A percentile compares a stretch with the other conserved stretches of the same genome.
Evolutionary conservation across 2,888 invertebrate genomes (phyloP).

Genomic region (Drosophila demipolita): DNA sequence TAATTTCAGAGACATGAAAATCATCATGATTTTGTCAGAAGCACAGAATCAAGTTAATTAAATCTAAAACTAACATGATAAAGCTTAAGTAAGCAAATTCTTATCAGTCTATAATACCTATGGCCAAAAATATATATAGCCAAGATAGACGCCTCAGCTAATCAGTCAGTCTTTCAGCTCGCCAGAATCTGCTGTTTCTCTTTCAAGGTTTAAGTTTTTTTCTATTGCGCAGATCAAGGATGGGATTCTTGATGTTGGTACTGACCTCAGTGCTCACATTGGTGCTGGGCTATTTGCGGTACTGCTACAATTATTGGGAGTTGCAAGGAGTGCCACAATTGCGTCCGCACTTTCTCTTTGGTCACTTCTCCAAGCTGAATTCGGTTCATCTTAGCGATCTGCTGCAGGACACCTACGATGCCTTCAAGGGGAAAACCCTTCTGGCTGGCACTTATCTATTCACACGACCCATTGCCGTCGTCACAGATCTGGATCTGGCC

Average conservation of each 20-base stretch:
- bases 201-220: neutral
- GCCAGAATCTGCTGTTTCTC: neutral
- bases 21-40: neutral
- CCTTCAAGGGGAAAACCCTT: constrained; percentile 62
- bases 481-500: constrained; percentile 79
- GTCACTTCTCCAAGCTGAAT: constrained; percentile 60
- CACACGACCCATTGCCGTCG: constrained; percentile 66
- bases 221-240: constrained; percentile 11
- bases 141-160: neutral
- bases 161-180: neutral
- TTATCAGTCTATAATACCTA: no score
- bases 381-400: constrained; percentile 54
- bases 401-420: constrained; percentile 69
- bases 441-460: constrained; percentile 76
- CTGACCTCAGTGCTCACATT: constrained; percentile 45
- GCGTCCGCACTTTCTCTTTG: constrained; percentile 60
- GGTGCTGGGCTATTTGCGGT: constrained; percentile 52
- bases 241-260: constrained; percentile 59
- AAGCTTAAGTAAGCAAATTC: no score
- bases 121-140: neutral
- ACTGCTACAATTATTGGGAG: constrained; percentile 73
- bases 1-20: neutral
- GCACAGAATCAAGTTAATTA: neutral
- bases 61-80: neutral
- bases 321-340: constrained; percentile 59